Conservation (phyloP, 2,797 vertebrate species). For the Remorina albescens region DNA sequence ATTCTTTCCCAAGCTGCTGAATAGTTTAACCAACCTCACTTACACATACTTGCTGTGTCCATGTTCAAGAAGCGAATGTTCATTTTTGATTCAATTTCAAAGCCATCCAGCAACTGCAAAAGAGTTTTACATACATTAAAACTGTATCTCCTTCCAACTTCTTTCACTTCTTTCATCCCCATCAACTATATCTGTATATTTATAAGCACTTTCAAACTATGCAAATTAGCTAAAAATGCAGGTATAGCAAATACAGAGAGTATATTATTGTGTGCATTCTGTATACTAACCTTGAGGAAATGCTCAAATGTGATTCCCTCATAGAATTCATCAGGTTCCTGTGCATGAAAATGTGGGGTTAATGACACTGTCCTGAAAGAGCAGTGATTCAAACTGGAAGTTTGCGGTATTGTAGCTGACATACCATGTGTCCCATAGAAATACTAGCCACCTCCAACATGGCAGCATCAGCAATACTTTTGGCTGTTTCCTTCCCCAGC, state of each 20-base stretch:
- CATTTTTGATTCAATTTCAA: conserved; percentile 96
- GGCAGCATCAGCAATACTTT: conserved; percentile 94
- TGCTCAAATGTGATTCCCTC: conserved; percentile 97
- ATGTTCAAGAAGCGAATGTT: conserved; percentile 92
- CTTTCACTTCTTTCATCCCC: background rate
- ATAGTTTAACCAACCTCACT: conserved; percentile 76
- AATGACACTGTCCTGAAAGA: background rate
- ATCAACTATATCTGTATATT: background rate
- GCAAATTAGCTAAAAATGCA: background rate
- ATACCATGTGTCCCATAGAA: conserved; percentile 93
- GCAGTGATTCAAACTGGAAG: background rate
- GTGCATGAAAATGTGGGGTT: conserved; percentile 35
- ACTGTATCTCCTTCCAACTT: background rate
- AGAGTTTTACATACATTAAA: conserved; percentile 22
- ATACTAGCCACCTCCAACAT: conserved; percentile 97
- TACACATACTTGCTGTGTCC: conserved; percentile 90
- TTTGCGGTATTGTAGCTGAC: background rate
- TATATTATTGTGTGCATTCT: background rate
- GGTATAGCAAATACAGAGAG: background rate
- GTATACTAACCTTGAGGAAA: conserved; percentile 91
- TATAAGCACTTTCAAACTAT: background rate
- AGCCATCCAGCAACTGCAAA: conserved; percentile 91
- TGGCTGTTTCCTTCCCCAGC: conserved; percentile 89
- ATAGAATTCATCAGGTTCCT: conserved; percentile 95
- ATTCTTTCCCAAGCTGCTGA: background rate